These are phyloP conservation scores for Escarpia spicata DNA, from an alignment of 2,888 invertebrate species.

Conservation along the genomic window DNA sequence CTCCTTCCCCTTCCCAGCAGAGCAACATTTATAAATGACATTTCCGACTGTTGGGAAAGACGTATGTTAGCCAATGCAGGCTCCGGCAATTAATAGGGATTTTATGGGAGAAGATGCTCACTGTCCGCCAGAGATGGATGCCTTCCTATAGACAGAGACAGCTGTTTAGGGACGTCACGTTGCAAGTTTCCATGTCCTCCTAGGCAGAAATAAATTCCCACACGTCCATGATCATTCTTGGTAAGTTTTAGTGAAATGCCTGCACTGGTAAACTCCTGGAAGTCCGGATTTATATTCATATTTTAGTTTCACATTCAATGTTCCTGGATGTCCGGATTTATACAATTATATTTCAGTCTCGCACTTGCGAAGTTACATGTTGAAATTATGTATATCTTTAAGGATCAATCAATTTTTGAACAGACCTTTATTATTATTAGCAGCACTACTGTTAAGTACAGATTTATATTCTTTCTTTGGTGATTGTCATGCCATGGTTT, in stretches of 20 bases:
- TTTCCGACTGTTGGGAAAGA: slow-evolving; percentile 13
- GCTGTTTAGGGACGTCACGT: not conserved
- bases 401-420: not conserved
- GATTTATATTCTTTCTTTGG: not conserved
- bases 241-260: not conserved
- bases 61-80: not conserved
- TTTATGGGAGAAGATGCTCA: not conserved
- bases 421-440: not conserved
- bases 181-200: not conserved
- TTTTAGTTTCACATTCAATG: no score
- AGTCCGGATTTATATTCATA: not conserved
- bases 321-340: no score
- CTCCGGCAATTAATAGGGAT: not conserved
- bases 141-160: not conserved
- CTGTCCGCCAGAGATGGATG: not conserved
- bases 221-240: not conserved
- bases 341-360: no score
- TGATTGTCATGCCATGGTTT: not conserved
- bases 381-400: not conserved
- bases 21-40: not conserved
- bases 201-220: not conserved
- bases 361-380: not conserved
- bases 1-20: not conserved
- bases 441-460: not conserved
- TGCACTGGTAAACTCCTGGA: not conserved